phyloP scores from a whole-genome alignment of 1,140 invertebrate species.

The Penaeus chinensis region DNA sequence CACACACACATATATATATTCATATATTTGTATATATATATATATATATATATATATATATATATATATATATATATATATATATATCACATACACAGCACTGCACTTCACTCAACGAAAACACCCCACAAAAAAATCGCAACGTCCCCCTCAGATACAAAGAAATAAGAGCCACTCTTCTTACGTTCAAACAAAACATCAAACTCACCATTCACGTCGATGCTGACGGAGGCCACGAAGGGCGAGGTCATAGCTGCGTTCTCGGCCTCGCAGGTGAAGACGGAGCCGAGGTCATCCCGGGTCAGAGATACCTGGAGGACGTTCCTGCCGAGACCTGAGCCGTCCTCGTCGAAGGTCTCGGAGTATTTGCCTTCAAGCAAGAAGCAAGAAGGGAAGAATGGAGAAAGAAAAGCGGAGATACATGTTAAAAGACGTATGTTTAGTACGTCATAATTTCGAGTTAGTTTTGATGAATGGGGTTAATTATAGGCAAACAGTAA shows the following conservation, averaged over 20 bases:
- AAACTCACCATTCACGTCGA: constrained; percentile 84
- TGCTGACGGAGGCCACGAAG: constrained; percentile 76
- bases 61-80: constrained; percentile 38
- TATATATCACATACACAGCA: constrained; percentile 34
- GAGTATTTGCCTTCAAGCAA: constrained; percentile 49
- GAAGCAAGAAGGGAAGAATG: neutral
- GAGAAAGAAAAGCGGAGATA: too few relatives aligned
- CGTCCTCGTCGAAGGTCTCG: constrained; percentile 68
- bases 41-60: constrained; percentile 38
- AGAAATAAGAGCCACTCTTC: too few relatives aligned
- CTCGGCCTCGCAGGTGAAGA: constrained; percentile 81
- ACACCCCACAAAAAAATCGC: constrained; percentile 1
- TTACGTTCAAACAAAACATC: constrained; percentile 1
- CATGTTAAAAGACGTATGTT: neutral
- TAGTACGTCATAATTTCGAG: neutral
- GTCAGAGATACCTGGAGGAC: constrained; percentile 77
- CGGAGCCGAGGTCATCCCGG: constrained; percentile 80
- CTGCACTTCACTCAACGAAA: neutral
- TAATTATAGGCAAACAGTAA: too few relatives aligned
- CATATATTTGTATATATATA: constrained; percentile 36
- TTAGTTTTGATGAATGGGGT: too few relatives aligned
- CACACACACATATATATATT: constrained; percentile 44
- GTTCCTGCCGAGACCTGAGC: constrained; percentile 75
- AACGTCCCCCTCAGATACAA: too few relatives aligned
- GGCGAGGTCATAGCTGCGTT: constrained; percentile 77